Evolutionary conservation across 2,797 vertebrate species (phyloP), one percentile per base, ranked within the genome.

Genomic region (Hemitrygon akajei): DNA sequence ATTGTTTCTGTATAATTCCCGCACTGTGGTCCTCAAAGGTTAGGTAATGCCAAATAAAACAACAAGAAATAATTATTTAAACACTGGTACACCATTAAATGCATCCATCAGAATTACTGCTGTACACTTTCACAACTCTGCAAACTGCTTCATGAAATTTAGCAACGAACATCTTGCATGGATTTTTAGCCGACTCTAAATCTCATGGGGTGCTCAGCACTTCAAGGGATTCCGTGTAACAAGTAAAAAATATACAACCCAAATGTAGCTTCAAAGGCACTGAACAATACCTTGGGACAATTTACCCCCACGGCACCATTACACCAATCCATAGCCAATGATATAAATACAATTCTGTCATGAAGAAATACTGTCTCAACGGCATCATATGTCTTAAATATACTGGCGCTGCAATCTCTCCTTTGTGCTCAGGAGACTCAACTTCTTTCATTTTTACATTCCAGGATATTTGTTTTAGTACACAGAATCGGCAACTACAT

Each of bases 371-470:
- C 10, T 37, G 86, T 69, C 86, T 69, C 7, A 69, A 37, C 16
- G 7, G 63, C 60, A 69, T 22, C 18, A 37, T 37, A 37, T 89
- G 22, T 69, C 34, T 89, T 69, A 37, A 89, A 69, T 89, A 20
- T 69, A 0, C 63, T 89, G 86, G 63, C 63, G 22, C 12, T 69
- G 18, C n/a, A 18, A 76, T 75, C 40, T 2, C 14, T 47, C 25
- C 91, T 56, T 71, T 3, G 30, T 47, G 91, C 71, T 30, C 27
- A 25, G 56, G 40, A 58, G 37, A 93, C 47, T 63, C 10, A 63
- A 87, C 56, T 87, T 63, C 27, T 93, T 76, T 75, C 73, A 93
- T 76, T 93, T 93, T 58, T 56, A 76, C 91, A 76, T 93, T 93
- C 71, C 40, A 58, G 71, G 37, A 30, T 37, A 37, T 89, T 89